Evolutionary conservation across 2,113 vertebrate species (phyloP).

Genomic region (Trachemys scripta): DNA sequence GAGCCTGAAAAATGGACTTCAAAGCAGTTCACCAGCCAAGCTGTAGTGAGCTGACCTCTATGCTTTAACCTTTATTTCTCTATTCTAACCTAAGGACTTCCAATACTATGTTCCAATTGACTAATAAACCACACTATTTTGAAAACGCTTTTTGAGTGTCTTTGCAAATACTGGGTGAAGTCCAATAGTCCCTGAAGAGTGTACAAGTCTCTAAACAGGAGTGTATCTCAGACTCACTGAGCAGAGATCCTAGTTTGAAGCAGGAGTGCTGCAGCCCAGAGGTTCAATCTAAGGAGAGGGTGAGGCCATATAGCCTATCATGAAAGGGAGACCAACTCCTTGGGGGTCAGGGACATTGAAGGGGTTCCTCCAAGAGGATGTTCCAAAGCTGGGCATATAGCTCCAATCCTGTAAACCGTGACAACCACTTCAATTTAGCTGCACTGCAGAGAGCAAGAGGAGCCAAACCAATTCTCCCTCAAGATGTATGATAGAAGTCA

Average conservation of each 20-base stretch:
- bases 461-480: background rate
- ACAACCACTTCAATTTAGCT: background rate
- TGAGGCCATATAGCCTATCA: background rate
- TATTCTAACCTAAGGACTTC: too few relatives aligned
- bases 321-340: background rate
- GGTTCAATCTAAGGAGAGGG: background rate
- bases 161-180: background rate
- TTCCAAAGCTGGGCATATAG: background rate
- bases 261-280: background rate
- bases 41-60: too few relatives aligned
- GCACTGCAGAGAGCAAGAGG: background rate
- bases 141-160: too few relatives aligned
- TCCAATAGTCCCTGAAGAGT: background rate
- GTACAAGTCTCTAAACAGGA: background rate
- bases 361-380: background rate
- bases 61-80: too few relatives aligned
- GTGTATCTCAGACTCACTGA: background rate
- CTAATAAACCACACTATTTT: too few relatives aligned
- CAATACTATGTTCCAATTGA: too few relatives aligned
- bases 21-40: too few relatives aligned
- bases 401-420: background rate
- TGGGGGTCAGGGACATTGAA: background rate
- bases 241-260: background rate
- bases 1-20: background rate
- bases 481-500: background rate